phyloP scores from a whole-genome alignment of 2,113 vertebrate genomes.

The Bos taurus region DNA sequence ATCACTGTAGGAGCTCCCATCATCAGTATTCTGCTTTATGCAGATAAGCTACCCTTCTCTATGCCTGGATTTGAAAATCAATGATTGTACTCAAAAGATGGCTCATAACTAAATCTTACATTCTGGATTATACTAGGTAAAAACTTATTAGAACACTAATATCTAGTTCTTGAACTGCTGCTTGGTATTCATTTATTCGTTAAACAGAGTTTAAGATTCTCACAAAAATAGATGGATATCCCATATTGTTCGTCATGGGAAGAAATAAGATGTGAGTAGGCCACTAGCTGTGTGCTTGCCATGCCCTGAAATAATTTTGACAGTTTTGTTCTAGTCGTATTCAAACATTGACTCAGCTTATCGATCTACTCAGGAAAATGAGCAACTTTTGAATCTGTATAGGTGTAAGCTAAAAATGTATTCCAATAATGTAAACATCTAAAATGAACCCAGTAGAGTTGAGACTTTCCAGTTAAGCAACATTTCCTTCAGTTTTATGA shows the following conservation, averaged over 20 bases:
- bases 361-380: neutral
- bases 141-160: neutral
- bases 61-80: neutral
- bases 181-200: neutral
- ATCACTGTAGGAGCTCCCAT: neutral
- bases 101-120: neutral
- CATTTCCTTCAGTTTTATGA: neutral
- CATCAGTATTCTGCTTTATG: neutral
- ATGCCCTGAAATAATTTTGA: neutral
- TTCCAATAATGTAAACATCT: neutral
- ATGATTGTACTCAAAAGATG: neutral
- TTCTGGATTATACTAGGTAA: neutral
- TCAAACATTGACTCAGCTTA: neutral
- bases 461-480: neutral
- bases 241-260: neutral
- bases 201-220: neutral
- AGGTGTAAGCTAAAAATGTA: neutral
- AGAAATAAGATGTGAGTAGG: neutral
- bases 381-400: neutral
- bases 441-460: neutral
- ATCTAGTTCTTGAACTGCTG: neutral
- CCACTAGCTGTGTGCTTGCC: neutral
- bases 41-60: neutral
- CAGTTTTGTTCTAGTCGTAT: slow-evolving; percentile 9
- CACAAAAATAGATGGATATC: neutral